Evolutionary conservation across 53 echinoderm and acorn worm genomes (phyloP), one percentile per base, ranked within the genome.

Genomic region (Arbacia lixula): DNA sequence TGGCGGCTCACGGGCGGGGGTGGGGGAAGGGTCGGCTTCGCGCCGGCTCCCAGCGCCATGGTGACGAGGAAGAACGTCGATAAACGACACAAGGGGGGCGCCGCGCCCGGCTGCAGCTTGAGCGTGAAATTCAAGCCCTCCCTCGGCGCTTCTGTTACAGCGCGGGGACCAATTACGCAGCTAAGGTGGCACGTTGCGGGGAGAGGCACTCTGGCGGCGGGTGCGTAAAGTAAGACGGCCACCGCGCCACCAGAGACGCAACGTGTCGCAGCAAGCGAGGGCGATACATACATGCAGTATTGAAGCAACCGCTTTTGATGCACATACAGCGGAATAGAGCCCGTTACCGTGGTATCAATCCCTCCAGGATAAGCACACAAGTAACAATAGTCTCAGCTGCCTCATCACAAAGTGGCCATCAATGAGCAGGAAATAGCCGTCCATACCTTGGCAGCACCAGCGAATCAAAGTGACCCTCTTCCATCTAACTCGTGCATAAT

Each of bases 61-160:
- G 63, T 49, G 82, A 81, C 82, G 40, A 42, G 82, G 41, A 39
- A 81, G 27, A 63, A 81, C 49, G 82, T 62, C 64, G 64, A 81
- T 81, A 63, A 81, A 64, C 82, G 64, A 63, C 82, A 25, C 82
- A 63, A 64, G 64, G 22, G 41, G 82, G 64, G 64, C 49, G 82
- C 43, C 63, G 64, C 41, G 39, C 63, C 63, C 46, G 82, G 82
- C 82, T 81, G 64, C 60, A 81, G 64, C 82, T 81, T 81, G 62
- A 32, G 82, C 82, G 64, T 81, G 82, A 81, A 81, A 81, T 81
- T 33, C 64, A 60, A 63, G 64, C 82, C 64, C 82, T 63, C 82
- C 82, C 82, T 35, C 32, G 82, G 46, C 43, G 63, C 82, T 81
- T 29, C 28, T 81, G 82, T 81, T 81, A 81, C 82, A 81, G 82